Base-by-base conservation (phyloP, 2,113 vertebrate genomes). In the Lonchura striata region DNA sequence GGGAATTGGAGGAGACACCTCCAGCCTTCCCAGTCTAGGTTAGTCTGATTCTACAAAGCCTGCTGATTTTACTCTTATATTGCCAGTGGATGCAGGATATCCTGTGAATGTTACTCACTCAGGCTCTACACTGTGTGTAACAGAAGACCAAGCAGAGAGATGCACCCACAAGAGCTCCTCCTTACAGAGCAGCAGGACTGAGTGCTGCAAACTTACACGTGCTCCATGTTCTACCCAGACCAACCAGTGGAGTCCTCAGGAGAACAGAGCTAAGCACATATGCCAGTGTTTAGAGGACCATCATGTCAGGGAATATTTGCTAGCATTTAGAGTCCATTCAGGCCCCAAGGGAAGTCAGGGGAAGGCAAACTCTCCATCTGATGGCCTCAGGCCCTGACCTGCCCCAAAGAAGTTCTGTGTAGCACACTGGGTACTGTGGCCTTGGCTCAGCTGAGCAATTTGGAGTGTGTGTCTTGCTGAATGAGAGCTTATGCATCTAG, bases 401-500 rank as follows among this genome's bases (percentile, higher is more conserved):
- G 71, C 88, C 94, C 82, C 61, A 10, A 50, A 69, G 92, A 44
- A 86, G n/a, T 19, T 60, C 59, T 59, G 42, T 1, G 0, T 3
- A 37, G 66, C 66, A 72, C 72, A 9, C 28, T 46, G 44, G 78
- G 71, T 27, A 2, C 59, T 12, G 27, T 77, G 82, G 52, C 52
- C 88, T 86, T 91, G 92, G 75, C 81, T 96, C 80, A 86, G 86
- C 83, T 84, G 61, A 89, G 88, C 41, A 31, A 7, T 75, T 17
- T 81, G 80, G 60, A 60, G 8, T 13, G 24, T 18, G 33, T 86
- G 92, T 68, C 77, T 78, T 86, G 65, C 64, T 94, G 91, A 91
- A 68, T 88, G 69, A 77, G 77, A 93, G 76, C 35, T 74, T 37
- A 44, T 56, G 59, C 4, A 1, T 59, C 86, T 24, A 25, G 37